Evolutionary conservation across 2,888 invertebrate species (phyloP), one percentile per base, ranked within the genome.

Genomic region (Cryptocephalus primarius): DNA sequence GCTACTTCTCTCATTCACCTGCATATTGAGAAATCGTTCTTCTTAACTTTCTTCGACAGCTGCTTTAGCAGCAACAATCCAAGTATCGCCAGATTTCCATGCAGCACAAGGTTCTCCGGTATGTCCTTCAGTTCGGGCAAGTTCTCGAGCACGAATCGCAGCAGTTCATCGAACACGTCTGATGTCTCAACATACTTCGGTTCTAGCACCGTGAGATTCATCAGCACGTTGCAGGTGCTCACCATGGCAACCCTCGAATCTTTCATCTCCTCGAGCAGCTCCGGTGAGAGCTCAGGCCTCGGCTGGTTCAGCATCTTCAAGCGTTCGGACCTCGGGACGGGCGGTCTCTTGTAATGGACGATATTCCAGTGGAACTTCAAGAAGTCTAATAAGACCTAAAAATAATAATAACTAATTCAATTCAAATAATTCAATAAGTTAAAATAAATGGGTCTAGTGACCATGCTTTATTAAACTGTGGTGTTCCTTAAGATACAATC

Each of bases 201-300:
- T 58, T 93, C 93, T 48, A 93, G 69, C 0, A 93, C 93, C 10
- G 89, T 87, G 2, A 94, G 76, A 65, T 94, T 94, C 87, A 94
- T 90, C 55, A 94, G 82, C 48, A 92, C 85, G 63, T 92, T 92
- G 68, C 92, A 93, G 32, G 89, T 78, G 55, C 91, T 88, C 52
- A 88, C 83, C 76, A 94, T 85, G 0, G 91, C 89, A 3, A 82
- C 76, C 49, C 89, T 79, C 0, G 90, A 87, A 66, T 88, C 87
- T 60, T 84, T 83, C 83, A 89, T 88, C 55, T 87, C 85, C 60
- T 86, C 87, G 48, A 86, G 66, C 52, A 86, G 74, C 62, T 83
- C 79, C 1, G 83, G 79, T 42, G 85, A 83, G 42, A 87, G 69
- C 60, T 86, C 83, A 43, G 84, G 83, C 61, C 83, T 84, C 11